These are phyloP conservation scores for Pseudobourletiella spinata DNA, from an alignment of 1,140 invertebrate genomes.

Conservation along the genomic window DNA sequence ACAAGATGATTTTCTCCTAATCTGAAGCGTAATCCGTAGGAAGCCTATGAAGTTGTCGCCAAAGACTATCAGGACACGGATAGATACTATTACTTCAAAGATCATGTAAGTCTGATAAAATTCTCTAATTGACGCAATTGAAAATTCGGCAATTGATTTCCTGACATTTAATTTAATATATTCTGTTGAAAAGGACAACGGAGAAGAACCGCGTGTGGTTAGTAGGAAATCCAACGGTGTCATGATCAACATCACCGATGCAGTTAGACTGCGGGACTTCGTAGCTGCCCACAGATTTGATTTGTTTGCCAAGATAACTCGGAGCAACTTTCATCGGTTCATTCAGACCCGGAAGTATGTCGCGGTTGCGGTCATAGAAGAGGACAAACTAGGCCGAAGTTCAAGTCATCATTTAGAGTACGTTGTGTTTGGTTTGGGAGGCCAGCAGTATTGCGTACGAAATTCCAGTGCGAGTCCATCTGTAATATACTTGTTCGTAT, in stretches of 20 bases:
- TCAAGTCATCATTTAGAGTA: conserved; percentile 64
- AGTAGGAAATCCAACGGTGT: background rate
- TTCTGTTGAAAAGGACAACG: too few relatives aligned
- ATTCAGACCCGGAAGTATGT: conserved; percentile 64
- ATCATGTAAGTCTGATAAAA: background rate
- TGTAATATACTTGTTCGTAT: too few relatives aligned
- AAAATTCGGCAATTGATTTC: too few relatives aligned
- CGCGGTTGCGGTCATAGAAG: conserved; percentile 74
- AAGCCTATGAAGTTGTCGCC: background rate
- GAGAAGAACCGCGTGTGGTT: background rate
- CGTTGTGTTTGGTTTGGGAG: too few relatives aligned
- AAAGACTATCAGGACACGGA: conserved; percentile 2
- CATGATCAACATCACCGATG: background rate
- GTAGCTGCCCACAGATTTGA: conserved; percentile 82
- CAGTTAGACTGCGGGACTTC: conserved; percentile 52
- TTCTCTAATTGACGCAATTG: too few relatives aligned
- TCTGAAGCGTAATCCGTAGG: conserved; percentile 8
- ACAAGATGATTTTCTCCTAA: background rate
- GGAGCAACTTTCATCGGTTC: conserved; percentile 71
- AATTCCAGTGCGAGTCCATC: too few relatives aligned
- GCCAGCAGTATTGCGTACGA: too few relatives aligned
- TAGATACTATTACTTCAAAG: background rate
- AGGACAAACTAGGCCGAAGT: conserved; percentile 75
- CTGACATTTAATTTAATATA: too few relatives aligned
- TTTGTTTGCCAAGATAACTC: conserved; percentile 76